These are phyloP conservation scores for Ambastaia sidthimunki DNA, from an alignment of 2,797 vertebrate species.

Conservation along the genomic window DNA sequence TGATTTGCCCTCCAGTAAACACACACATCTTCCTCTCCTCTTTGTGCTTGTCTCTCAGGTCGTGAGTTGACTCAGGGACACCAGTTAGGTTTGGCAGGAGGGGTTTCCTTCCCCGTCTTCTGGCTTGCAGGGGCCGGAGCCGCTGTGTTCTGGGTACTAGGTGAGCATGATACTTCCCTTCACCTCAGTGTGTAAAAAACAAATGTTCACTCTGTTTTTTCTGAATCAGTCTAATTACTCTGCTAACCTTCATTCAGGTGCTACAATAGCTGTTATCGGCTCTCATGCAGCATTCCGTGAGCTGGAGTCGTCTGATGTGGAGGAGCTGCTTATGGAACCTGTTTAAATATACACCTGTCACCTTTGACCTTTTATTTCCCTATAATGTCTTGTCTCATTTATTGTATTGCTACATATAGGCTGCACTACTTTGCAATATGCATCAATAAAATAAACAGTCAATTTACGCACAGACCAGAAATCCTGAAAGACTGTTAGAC, in stretches of 20 bases:
- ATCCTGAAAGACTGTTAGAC: background rate
- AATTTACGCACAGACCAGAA: conserved; percentile 13
- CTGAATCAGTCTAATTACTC: conserved; percentile 25
- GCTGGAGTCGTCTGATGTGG: conserved; percentile 78
- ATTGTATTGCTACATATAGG: conserved; percentile 49
- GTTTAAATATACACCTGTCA: conserved; percentile 74
- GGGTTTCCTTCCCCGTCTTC: conserved; percentile 88
- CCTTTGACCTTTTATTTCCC: conserved; percentile 42
- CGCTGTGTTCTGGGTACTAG: conserved; percentile 91
- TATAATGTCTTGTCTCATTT: conserved; percentile 50
- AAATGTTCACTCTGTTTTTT: background rate
- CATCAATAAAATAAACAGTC: conserved; percentile 17
- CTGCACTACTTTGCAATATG: background rate
- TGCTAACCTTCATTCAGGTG: conserved; percentile 73
- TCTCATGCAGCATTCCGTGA: conserved; percentile 88
- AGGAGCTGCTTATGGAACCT: conserved; percentile 88
- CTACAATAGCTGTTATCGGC: conserved; percentile 89
- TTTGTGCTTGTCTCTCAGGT: conserved; percentile 69
- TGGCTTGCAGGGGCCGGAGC: conserved; percentile 91
- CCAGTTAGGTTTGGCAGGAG: conserved; percentile 86
- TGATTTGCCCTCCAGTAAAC: background rate
- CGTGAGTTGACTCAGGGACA: conserved; percentile 85
- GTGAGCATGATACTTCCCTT: conserved; percentile 71
- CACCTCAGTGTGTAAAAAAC: background rate
- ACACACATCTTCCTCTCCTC: background rate